Conservation (phyloP, 2,113 vertebrate species). For the Myotis lucifugus region DNA sequence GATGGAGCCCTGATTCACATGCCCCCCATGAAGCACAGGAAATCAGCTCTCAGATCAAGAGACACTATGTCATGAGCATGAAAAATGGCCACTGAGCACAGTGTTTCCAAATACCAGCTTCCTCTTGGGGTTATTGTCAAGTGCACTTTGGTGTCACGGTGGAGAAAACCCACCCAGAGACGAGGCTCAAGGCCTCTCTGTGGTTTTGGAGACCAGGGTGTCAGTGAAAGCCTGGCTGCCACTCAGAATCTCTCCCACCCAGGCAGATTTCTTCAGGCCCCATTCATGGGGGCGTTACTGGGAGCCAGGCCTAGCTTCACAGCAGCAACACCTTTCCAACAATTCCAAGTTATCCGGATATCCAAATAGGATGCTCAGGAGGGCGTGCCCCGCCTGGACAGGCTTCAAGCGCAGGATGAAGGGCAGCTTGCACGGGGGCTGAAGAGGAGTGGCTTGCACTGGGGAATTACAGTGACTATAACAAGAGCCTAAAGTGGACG, state of each 20-base stretch:
- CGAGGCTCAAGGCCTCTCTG: neutral
- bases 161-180: neutral
- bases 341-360: neutral
- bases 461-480: neutral
- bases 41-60: neutral
- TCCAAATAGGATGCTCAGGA: neutral
- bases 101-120: neutral
- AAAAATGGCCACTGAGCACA: neutral
- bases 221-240: too few relatives aligned
- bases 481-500: constrained; percentile 27
- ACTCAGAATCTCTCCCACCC: neutral
- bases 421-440: neutral
- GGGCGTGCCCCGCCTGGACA: neutral
- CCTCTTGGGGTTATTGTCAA: neutral
- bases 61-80: neutral
- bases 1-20: neutral
- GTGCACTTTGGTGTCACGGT: neutral
- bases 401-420: neutral
- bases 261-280: neutral
- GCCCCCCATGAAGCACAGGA: neutral
- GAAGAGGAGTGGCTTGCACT: neutral
- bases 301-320: neutral
- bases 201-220: neutral
- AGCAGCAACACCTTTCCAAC: neutral
- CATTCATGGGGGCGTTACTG: neutral